Conservation (phyloP, 2,113 vertebrate species). For the Lamprologus ornatipinnis region DNA sequence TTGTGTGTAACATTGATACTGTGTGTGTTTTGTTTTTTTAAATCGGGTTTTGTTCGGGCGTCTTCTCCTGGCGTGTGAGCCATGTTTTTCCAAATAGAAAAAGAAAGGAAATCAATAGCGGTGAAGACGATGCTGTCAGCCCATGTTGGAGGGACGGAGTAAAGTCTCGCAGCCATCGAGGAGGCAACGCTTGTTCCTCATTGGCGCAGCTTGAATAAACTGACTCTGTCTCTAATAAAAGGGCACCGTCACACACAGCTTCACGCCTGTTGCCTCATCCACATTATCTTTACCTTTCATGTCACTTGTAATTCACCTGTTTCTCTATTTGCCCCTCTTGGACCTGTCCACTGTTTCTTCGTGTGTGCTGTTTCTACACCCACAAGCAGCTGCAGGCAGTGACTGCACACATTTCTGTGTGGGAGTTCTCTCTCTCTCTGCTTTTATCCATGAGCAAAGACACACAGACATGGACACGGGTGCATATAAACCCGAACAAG, state of each 20-base stretch:
- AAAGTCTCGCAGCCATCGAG: slow-evolving; percentile 2
- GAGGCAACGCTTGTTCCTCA: slow-evolving; percentile 6
- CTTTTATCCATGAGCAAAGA: not conserved
- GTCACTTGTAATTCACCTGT: slow-evolving; percentile 10
- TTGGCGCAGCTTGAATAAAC: not conserved
- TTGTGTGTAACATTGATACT: not conserved
- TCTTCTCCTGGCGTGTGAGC: slow-evolving; percentile 24
- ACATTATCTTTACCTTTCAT: slow-evolving; percentile 5
- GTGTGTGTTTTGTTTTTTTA: not conserved
- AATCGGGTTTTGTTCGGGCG: not conserved
- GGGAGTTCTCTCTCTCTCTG: not conserved
- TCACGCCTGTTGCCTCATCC: not conserved
- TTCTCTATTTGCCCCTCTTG: not conserved
- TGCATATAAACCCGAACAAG: not conserved
- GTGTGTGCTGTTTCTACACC: not conserved
- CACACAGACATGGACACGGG: not conserved
- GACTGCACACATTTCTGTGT: not conserved
- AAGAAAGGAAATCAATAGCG: slow-evolving; percentile 58
- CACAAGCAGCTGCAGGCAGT: slow-evolving; percentile 16
- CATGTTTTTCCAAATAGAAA: slow-evolving; percentile 31
- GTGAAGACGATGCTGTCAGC: slow-evolving; percentile 43
- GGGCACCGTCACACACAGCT: not conserved
- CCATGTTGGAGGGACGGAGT: slow-evolving; percentile 1
- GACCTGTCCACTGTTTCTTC: not conserved
- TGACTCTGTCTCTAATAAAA: not conserved